Evolutionary conservation across 2,888 invertebrate species (phyloP).

Genomic region (Hemaris fuciformis): DNA sequence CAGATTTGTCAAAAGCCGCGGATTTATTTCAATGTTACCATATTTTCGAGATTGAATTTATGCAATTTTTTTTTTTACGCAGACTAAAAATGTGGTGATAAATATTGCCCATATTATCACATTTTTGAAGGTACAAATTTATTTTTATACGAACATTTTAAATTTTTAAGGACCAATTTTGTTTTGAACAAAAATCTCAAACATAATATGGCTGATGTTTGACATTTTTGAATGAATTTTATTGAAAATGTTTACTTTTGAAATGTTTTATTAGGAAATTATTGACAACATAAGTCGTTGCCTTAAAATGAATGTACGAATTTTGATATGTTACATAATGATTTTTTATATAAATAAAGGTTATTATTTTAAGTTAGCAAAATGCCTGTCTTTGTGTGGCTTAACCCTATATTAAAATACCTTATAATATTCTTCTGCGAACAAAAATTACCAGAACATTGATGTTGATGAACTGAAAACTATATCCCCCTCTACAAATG

Average conservation of each 20-base stretch:
- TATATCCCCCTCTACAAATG: too few relatives aligned
- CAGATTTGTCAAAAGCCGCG: not conserved
- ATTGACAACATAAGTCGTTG: conserved; percentile 49
- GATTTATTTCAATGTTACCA: not conserved
- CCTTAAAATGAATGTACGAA: conserved; percentile 47
- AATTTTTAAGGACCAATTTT: conserved; percentile 39
- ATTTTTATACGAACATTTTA: conserved; percentile 18
- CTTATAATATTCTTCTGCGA: not conserved
- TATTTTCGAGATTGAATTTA: not conserved
- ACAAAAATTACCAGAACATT: too few relatives aligned
- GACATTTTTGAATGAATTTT: conserved; percentile 62
- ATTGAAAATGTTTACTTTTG: conserved; percentile 21
- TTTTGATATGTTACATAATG: conserved; percentile 52
- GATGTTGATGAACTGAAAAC: too few relatives aligned
- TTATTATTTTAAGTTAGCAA: conserved; percentile 69
- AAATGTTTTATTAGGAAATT: conserved; percentile 32
- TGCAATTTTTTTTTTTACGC: conserved; percentile 20
- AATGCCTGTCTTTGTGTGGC: conserved; percentile 6
- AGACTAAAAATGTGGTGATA: conserved; percentile 27
- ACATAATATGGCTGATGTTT: conserved; percentile 73
- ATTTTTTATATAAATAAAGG: conserved; percentile 69
- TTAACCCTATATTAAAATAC: not conserved
- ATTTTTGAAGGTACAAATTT: conserved; percentile 27
- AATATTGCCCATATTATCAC: conserved; percentile 37
- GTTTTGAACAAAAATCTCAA: conserved; percentile 68